Evolutionary conservation across 2,113 vertebrate genomes (phyloP), one percentile per base, ranked within the genome.

Genomic region (Gopherus flavomarginatus): DNA sequence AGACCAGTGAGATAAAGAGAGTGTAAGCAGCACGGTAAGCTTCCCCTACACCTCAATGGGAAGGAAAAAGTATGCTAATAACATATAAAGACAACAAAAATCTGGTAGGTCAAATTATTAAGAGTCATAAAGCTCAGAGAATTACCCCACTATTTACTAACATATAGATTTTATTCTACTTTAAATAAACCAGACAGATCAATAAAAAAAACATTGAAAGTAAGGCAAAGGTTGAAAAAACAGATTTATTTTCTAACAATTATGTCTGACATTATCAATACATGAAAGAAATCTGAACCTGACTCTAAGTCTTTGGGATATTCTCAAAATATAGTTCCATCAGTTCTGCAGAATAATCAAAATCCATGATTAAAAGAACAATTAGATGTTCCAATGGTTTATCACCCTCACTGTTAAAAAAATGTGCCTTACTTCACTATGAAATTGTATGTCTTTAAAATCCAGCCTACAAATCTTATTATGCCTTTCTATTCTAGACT

Each of bases 221-320:
- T 47, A 92, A 91, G 53, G 4, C 62, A 90, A 94, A 88, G 35
- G 19, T 85, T 44, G 90, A 57, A 91, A 95, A 35, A 3, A 0
- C 3, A 56, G 75, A 72, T 27, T 92, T 50, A 5, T 96, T 92
- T 31, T 52, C n/a, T 72, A 57, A 84, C 47, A 90, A 21, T 89
- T 92, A 84, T 38, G 7, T 8, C 42, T 89, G 85, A 86, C 14
- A 89, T 87, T 95, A 94, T 88, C 72, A 88, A 82, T 90, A 88
- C 5, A 31, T 62, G 12, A 91, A 92, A 89, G 2, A 4, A 79
- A 38, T 95, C 31, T 22, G 77, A 85, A 5, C 3, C 19, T 75
- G 80, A 52, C 12, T 82, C 3, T 59, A 86, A 92, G 38, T 69
- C 10, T 17, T 29, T 85, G 81, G 35, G 62, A 91, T 29, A 72